A percentile compares a stretch with the other conserved stretches of the same genome.
These are phyloP conservation scores for Lycia hirtaria DNA, from an alignment of 2,888 invertebrate genomes.

Conservation along the genomic window DNA sequence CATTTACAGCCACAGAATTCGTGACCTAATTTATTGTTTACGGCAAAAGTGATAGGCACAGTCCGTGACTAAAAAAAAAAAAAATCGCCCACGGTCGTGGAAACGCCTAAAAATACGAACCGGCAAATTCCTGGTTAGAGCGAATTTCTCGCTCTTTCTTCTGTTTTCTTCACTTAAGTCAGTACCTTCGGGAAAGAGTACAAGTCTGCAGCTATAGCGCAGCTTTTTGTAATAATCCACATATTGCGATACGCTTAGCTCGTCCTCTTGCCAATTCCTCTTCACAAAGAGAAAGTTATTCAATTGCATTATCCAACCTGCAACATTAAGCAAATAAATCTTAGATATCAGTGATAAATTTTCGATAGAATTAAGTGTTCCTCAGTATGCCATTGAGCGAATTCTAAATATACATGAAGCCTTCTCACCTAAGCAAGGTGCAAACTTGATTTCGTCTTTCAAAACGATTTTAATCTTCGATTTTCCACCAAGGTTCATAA, in stretches of 20 bases:
- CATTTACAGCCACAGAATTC: too few species aligned
- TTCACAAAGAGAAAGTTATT: conserved; percentile 94
- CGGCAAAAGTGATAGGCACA: too few species aligned
- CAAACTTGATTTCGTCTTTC: conserved; percentile 91
- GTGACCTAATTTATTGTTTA: too few species aligned
- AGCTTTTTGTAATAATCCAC: conserved; percentile 90
- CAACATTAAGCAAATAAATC: conserved; percentile 7
- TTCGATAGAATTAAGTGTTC: too few species aligned
- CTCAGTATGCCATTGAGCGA: too few species aligned
- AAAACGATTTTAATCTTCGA: conserved; percentile 92
- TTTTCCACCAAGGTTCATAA: conserved; percentile 67
- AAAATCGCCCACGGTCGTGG: too few species aligned
- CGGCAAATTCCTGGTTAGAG: conserved; percentile 88
- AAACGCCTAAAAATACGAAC: conserved; percentile 54
- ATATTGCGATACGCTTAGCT: conserved; percentile 87
- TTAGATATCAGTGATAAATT: too few species aligned
- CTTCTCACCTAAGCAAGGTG: conserved; percentile 93
- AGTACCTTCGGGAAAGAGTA: conserved; percentile 96
- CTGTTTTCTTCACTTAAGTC: conserved; percentile 90
- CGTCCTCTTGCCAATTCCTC: conserved; percentile 92
- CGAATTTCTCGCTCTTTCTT: conserved; percentile 89
- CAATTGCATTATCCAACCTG: conserved; percentile 95
- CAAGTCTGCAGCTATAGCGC: conserved; percentile 87
- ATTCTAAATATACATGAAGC: too few species aligned
- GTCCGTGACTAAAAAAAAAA: too few species aligned